Evolutionary conservation across 1,140 invertebrate species (phyloP), one percentile per base, ranked within the genome.

Genomic region (Elysia chlorotica): DNA sequence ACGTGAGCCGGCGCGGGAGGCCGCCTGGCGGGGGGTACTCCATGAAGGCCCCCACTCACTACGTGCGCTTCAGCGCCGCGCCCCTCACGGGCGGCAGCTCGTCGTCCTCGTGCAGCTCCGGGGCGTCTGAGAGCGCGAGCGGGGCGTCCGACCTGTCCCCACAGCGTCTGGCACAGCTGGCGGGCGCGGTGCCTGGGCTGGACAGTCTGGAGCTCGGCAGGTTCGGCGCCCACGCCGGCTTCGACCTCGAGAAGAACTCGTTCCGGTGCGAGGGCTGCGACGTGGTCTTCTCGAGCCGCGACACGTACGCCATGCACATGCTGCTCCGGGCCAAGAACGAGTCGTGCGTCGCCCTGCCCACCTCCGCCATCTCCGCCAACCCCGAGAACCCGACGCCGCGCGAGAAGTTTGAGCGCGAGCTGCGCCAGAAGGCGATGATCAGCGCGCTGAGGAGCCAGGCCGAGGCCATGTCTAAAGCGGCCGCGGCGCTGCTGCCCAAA

Each of bases 291-390:
- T 71, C 74, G 14, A 84, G 78, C 62, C 72, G 85, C n/a, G 85
- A 86, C 74, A 80, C 83, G 0, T 84, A 85, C 68, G 85, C 85
- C 28, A 85, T 86, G 83, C 85, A 86, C 72, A 83, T 86, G 80
- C 82, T 86, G 78, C 80, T 85, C 71, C 76, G 85, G 30, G 85
- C 83, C 28, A 83, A 84, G 71, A 80, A 83, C 63, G 80, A 85
- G 65, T 75, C 75, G 1, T 84, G 83, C 68, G 74, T 78, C 48
- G 67, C 74, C 25, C 35, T 70, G 3, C 69, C 71, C 0, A 70
- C 70, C 23, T 62, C 65, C 33, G 59, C 67, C n/a, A 69, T 74
- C 10, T 69, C 68, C n/a, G 28, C 63, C 4, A 62, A 67, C 54
- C 48, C 62, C 0, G 53, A 53, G 28, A 66, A 63, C 30, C 53